phyloP scores from a whole-genome alignment of 1,140 invertebrate species.

The Catajapyx aquilonaris region DNA sequence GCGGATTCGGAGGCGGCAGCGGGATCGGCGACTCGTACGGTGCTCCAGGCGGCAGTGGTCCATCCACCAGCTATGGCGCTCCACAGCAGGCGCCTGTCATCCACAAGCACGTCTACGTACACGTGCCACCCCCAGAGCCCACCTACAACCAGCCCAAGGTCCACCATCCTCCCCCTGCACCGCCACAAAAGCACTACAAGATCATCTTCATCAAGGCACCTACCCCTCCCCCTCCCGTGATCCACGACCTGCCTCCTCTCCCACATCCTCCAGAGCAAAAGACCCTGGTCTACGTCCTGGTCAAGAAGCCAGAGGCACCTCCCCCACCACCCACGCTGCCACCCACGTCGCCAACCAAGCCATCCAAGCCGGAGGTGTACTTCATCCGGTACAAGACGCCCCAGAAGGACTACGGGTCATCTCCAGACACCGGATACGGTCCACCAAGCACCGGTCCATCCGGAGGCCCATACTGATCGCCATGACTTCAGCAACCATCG shows the following conservation, averaged over 20 bases:
- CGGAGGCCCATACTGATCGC: not conserved
- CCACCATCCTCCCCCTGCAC: slow-evolving; percentile 19
- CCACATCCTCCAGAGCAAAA: slow-evolving; percentile 65
- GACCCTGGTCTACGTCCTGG: slow-evolving; percentile 69
- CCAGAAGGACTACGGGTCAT: too few species aligned
- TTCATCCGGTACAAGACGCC: slow-evolving; percentile 68
- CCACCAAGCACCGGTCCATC: not conserved
- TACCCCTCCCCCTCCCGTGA: slow-evolving; percentile 50
- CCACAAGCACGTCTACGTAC: slow-evolving; percentile 68
- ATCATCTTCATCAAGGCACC: slow-evolving; percentile 76
- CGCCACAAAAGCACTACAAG: slow-evolving; percentile 71
- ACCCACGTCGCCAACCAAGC: slow-evolving; percentile 53
- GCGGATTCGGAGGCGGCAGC: slow-evolving; percentile 11
- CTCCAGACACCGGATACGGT: not conserved
- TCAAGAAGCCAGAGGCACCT: slow-evolving; percentile 65
- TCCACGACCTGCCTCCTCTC: slow-evolving; percentile 42
- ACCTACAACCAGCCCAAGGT: slow-evolving; percentile 39
- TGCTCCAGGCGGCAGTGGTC: slow-evolving; percentile 19
- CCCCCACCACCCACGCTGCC: slow-evolving; percentile 53
- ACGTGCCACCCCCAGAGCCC: slow-evolving; percentile 62
- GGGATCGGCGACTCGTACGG: slow-evolving; percentile 19
- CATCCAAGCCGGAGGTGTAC: slow-evolving; percentile 66
- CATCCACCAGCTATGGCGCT: slow-evolving; percentile 39
- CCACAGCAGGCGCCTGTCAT: slow-evolving; percentile 48
- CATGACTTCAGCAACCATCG: too few species aligned